A percentile compares a stretch with the other conserved stretches of the same genome.
Evolutionary conservation across 2,113 vertebrate species (phyloP).

Genomic region (Neopipo cinnamomea): DNA sequence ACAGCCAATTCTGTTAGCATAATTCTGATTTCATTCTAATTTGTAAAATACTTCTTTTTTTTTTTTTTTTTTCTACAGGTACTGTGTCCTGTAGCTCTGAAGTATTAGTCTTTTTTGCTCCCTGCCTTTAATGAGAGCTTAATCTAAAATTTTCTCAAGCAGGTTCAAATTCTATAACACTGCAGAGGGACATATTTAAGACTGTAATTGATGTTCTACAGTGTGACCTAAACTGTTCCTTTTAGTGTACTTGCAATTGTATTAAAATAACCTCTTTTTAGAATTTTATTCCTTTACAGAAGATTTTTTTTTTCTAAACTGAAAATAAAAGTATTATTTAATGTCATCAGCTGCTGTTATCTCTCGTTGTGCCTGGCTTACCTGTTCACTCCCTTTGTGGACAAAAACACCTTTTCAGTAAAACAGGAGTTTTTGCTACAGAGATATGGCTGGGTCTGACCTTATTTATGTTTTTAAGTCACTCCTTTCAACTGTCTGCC

Average conservation of each 20-base stretch:
- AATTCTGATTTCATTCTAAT: conserved; percentile 12
- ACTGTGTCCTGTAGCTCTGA: background rate
- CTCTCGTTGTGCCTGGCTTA: conserved; percentile 2
- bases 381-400: background rate
- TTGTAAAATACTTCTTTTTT: background rate
- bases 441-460: background rate
- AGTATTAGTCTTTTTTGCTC: conserved; percentile 2
- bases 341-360: conserved; percentile 14
- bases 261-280: background rate
- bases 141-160: conserved; percentile 7
- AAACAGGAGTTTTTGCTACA: background rate
- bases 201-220: background rate
- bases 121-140: conserved; percentile 15
- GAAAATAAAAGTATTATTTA: conserved; percentile 31
- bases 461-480: conserved; percentile 24
- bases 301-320: background rate
- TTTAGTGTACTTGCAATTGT: background rate
- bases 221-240: background rate
- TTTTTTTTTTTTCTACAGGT: background rate
- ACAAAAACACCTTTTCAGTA: background rate
- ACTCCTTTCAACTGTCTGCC: conserved; percentile 52
- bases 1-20: background rate
- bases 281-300: conserved; percentile 25
- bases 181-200: background rate
- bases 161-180: background rate